Evolutionary conservation across 2,888 invertebrate genomes (phyloP).

Genomic region (Pollenia griseotomentosa): DNA sequence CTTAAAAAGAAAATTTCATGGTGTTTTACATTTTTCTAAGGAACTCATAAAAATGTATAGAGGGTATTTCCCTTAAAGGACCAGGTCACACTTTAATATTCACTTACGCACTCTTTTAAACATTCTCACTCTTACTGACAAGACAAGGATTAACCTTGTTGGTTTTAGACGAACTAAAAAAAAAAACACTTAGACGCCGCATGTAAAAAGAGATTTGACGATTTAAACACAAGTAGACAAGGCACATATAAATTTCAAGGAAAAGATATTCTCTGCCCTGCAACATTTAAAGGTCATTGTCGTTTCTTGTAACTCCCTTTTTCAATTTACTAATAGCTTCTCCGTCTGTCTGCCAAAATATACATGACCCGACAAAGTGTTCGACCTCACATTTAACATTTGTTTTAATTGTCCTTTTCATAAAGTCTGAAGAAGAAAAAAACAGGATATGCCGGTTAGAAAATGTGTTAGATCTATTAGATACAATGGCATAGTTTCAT

Average conservation of each 20-base stretch:
- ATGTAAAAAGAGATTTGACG: conserved; percentile 1
- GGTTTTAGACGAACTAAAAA: conserved; percentile 43
- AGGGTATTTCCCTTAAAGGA: conserved; percentile 35
- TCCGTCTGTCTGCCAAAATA: neutral
- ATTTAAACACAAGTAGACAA: conserved; percentile 3
- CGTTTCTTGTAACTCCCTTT: neutral
- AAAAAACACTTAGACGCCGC: conserved; percentile 40
- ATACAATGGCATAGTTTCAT: conserved; percentile 31
- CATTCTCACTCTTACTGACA: neutral
- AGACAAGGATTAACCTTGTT: conserved; percentile 29
- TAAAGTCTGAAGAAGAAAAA: conserved; percentile 3
- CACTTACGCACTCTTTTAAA: neutral
- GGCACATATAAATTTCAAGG: neutral
- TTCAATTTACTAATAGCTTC: neutral
- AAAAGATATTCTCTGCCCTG: neutral
- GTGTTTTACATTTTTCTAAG: conserved; percentile 41
- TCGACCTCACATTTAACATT: conserved; percentile 19
- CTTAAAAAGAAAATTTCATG: conserved; percentile 50
- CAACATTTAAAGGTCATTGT: conserved; percentile 47
- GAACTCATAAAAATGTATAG: conserved; percentile 25
- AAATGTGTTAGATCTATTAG: conserved; percentile 47
- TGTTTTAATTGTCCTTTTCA: conserved; percentile 5
- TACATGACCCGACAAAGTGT: neutral
- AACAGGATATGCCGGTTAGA: conserved; percentile 13
- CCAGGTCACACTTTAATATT: conserved; percentile 57